These are phyloP conservation scores for Catagonus wagneri DNA, from an alignment of 2,113 vertebrate species.

Conservation along the genomic window DNA sequence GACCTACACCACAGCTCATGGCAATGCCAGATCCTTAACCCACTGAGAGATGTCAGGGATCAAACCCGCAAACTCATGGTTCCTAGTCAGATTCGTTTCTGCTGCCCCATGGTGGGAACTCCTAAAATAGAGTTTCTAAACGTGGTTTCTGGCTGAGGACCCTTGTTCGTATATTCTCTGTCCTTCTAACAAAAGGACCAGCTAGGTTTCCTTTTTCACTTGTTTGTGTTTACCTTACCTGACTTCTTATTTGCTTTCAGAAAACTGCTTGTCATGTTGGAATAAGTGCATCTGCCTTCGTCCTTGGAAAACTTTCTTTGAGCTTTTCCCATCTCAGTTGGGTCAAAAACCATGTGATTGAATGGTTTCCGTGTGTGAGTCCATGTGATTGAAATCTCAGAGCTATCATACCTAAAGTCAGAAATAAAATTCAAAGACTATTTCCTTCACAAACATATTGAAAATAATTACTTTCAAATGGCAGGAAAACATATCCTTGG, in stretches of 20 bases:
- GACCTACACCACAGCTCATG: too few relatives aligned
- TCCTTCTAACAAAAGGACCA: not conserved
- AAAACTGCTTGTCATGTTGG: not conserved
- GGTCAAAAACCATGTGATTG: not conserved
- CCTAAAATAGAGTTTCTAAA: not conserved
- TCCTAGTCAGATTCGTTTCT: too few relatives aligned
- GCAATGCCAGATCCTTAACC: too few relatives aligned
- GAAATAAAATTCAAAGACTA: constrained; percentile 25
- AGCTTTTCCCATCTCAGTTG: not conserved
- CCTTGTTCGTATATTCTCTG: not conserved
- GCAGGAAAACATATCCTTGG: not conserved
- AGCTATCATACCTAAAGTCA: not conserved
- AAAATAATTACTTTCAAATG: constrained; percentile 21
- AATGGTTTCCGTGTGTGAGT: not conserved
- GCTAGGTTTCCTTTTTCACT: not conserved
- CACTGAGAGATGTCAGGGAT: too few relatives aligned
- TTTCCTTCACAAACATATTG: constrained; percentile 44
- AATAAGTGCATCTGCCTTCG: not conserved
- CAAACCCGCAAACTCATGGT: too few relatives aligned
- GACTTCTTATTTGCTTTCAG: not conserved
- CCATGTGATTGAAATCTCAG: not conserved
- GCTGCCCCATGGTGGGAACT: too few relatives aligned
- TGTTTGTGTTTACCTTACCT: not conserved
- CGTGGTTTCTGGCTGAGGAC: not conserved
- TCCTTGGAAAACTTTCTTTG: not conserved